Conservation (phyloP, 2,797 vertebrate genomes). For the Helicolenus hilgendorfi region DNA sequence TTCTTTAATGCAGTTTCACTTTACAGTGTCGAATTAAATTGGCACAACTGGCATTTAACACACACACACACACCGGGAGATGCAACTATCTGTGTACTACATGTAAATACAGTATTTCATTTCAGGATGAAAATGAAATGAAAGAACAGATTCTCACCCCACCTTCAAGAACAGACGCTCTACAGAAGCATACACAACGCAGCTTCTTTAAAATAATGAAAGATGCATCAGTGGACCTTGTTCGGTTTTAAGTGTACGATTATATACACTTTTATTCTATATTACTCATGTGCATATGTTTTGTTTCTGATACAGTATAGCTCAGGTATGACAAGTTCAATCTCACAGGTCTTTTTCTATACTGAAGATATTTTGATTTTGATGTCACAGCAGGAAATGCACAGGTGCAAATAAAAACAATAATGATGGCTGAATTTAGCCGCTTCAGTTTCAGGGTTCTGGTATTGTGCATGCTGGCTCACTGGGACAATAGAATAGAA, state of each 20-base stretch:
- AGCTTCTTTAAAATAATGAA: not conserved
- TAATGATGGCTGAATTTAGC: not conserved
- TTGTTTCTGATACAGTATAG: not conserved
- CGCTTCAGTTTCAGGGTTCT: not conserved
- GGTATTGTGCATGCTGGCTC: too few species aligned
- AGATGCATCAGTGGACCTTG: not conserved
- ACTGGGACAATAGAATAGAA: too few species aligned
- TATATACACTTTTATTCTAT: not conserved
- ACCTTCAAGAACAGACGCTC: not conserved
- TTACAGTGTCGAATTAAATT: not conserved
- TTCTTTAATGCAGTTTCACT: not conserved
- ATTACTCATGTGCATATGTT: not conserved
- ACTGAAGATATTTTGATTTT: constrained; percentile 10
- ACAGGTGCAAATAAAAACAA: not conserved
- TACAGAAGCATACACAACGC: too few species aligned
- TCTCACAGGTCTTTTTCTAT: not conserved
- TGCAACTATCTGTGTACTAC: not conserved
- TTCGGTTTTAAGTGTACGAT: not conserved
- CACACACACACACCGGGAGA: not conserved
- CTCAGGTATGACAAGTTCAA: not conserved
- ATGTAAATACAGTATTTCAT: not conserved
- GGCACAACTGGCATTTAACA: not conserved
- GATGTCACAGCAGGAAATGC: not conserved
- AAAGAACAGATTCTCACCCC: not conserved
- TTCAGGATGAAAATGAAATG: not conserved